phyloP scores from a whole-genome alignment of 2,113 vertebrate species.

The Aptenodytes patagonicus region DNA sequence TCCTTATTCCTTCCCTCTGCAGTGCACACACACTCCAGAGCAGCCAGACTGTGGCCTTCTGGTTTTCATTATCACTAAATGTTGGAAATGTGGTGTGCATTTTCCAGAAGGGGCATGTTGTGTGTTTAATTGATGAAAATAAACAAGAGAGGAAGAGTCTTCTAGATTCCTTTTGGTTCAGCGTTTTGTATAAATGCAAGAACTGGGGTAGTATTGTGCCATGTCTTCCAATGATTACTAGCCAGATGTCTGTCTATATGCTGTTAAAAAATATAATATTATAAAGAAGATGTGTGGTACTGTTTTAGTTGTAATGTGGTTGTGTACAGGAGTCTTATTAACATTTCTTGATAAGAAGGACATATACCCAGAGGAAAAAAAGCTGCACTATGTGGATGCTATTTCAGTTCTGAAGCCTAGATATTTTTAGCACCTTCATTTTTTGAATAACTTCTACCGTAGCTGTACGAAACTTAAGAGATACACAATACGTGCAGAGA shows the following conservation, averaged over 20 bases:
- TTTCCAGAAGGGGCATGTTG: conserved; percentile 35
- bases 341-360: background rate
- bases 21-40: background rate
- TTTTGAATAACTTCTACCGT: conserved; percentile 31
- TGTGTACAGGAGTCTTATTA: background rate
- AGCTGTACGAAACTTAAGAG: background rate
- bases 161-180: background rate
- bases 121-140: conserved; percentile 31
- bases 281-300: background rate
- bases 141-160: background rate
- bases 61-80: conserved; percentile 57
- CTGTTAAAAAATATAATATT: background rate
- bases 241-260: background rate
- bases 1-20: background rate
- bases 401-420: background rate
- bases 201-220: background rate
- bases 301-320: background rate
- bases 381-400: background rate
- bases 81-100: conserved; percentile 24
- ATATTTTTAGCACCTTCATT: conserved; percentile 53
- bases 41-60: conserved; percentile 49
- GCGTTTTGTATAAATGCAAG: background rate
- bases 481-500: conserved; percentile 47
- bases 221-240: background rate
- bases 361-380: background rate